These are phyloP conservation scores for Camponotus floridanus DNA, from an alignment of 1,140 invertebrate species.

Conservation along the genomic window DNA sequence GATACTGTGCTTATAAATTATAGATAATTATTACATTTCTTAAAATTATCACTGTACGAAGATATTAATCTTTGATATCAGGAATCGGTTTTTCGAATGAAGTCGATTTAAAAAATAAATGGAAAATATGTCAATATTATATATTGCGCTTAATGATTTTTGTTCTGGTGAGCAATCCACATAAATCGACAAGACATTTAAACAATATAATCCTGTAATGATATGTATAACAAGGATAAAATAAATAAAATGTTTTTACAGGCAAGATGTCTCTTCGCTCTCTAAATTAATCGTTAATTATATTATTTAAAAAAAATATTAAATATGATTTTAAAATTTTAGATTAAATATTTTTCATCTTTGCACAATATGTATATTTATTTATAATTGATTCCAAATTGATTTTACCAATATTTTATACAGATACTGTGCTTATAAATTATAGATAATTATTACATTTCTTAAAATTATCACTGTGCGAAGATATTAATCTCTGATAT, in stretches of 20 bases:
- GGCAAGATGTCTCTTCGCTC: background rate
- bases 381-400: background rate
- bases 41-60: background rate
- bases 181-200: constrained; percentile 15
- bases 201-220: constrained; percentile 47
- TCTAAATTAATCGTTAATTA: background rate
- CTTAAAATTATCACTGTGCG: background rate
- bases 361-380: background rate
- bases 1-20: background rate
- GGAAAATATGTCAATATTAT: background rate
- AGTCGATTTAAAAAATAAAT: background rate
- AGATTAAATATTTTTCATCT: background rate
- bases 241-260: constrained; percentile 44
- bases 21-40: background rate
- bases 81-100: background rate
- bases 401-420: background rate
- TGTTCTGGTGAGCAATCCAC: background rate
- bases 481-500: background rate
- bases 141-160: constrained; percentile 12
- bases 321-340: background rate
- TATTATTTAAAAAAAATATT: background rate
- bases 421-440: background rate
- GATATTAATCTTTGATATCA: background rate
- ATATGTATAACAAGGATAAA: constrained; percentile 25
- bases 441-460: background rate